Base-by-base conservation (phyloP, 2,888 invertebrate species). In the Barypeithes pellucidus region DNA sequence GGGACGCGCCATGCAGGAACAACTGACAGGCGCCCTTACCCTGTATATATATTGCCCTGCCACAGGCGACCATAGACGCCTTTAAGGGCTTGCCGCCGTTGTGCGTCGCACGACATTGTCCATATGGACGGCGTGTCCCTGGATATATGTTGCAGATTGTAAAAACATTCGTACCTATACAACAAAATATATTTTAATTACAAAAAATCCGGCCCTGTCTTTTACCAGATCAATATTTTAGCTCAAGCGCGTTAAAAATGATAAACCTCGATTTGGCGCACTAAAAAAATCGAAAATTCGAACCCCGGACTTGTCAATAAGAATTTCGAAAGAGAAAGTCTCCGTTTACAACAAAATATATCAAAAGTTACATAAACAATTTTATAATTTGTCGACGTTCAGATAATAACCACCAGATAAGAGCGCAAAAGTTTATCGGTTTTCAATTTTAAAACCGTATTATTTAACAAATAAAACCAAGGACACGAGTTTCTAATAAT, bases 251-350 rank as follows among this genome's bases (percentile, higher is more conserved):
- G 43, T 14, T 43, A 60, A 39, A 24, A 9, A 22, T 60, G 7
- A 29, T n/a, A 52, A 22, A 14, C 12, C 18, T n/a, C n/a, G 60
- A 60, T 60, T 43, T 41, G 60, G 18, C 60, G 60, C 60, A 60
- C 43, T 22, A 20, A 39, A 43, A 41, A 60, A 60, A 60, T 60
- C 60, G 41, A 60, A 60, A 60, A 24, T 29, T 1, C n/a, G 24
- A 52, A 24, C n/a, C 52, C 11, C n/a, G 24, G 24, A 52, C 24
- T 24, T 24, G 3, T 52, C 22, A 52, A 24, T 12, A 24, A 43
- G 16, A 14, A 43, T 52, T 52, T 24, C 22, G 16, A 22, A 52
- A 24, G 22, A 47, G 12, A 47, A 45, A n/a, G 22, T 47, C 47
- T n/a, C 18, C 11, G 8, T 20, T 24, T 24, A 4, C 7, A n/a